These are phyloP conservation scores for Amazona vittata DNA, from an alignment of 2,113 vertebrate genomes.

Conservation along the genomic window DNA sequence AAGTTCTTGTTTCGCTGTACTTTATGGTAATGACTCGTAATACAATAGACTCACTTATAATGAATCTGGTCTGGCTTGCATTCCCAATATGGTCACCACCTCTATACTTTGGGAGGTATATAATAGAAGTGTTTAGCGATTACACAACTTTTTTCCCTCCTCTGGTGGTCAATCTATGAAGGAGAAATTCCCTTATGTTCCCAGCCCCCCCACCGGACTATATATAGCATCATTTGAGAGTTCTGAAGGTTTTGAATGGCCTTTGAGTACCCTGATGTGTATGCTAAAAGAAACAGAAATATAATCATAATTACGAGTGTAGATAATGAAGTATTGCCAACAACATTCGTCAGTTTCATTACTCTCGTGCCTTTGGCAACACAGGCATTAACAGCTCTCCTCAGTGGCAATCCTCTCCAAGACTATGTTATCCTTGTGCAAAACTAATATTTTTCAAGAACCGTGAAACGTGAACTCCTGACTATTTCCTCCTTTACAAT, in stretches of 20 bases:
- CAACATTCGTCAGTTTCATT: background rate
- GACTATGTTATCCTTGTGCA: background rate
- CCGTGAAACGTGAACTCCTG: background rate
- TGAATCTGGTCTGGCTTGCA: background rate
- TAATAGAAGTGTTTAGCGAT: background rate
- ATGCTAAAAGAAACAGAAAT: background rate
- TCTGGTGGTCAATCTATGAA: background rate
- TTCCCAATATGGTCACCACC: background rate
- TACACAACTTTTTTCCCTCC: background rate
- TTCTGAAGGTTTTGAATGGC: background rate
- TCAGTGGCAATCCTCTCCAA: background rate
- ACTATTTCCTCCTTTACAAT: background rate
- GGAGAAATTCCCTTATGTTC: background rate
- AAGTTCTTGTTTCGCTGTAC: background rate
- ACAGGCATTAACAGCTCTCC: background rate
- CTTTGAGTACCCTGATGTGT: background rate
- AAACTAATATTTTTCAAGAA: background rate
- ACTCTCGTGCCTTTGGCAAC: background rate
- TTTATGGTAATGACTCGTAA: background rate
- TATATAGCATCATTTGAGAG: background rate
- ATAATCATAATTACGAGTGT: background rate
- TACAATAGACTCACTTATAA: background rate
- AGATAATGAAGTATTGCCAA: background rate
- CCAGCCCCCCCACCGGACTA: background rate
- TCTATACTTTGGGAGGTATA: background rate